Base-by-base conservation (phyloP, 1,140 invertebrate species). In the Ptiloglossa arizonensis region DNA sequence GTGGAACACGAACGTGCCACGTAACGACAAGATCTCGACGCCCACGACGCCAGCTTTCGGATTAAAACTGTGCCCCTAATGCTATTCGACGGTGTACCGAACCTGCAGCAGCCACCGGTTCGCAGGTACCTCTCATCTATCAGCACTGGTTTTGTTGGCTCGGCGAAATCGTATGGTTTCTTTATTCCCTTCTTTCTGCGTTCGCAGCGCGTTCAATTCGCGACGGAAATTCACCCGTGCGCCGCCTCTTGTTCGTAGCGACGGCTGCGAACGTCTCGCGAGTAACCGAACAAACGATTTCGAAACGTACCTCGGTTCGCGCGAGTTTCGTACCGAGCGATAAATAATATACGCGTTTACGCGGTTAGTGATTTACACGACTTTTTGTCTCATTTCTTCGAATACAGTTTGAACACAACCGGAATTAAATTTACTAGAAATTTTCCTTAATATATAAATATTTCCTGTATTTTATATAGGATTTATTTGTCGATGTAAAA, bases 21-120 rank as follows among this genome's bases (percentile, higher is more conserved):
- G 69, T 62, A 72, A 72, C 69, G 69, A 63, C 57, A 50, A 32
- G 44, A 72, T 72, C 15, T 38, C 57, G 29, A 72, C 70, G 70
- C 44, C 70, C 59, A 72, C 69, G 57, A 41, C 59, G 35, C n/a
- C 54, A 3, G 52, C 27, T 46, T 11, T 46, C 24, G 44, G 59
- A 63, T 72, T 50, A n/a, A 72, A 38, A 52, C 22, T 72, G 70
- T 63, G 27, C 54, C 69, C 50, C 32, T 41, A 62, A 62, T 24
- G 35, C n/a, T 19, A 22, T 17, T 59, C 27, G 29, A 48, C 48
- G 22, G 22, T 62, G 57, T 1, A 27, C 17, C 35, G 59, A 41
- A 41, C 59, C 59, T 24, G 54, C 32, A 2, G 6, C 32, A 54
- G 22, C 32, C 27, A 50, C 27, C 17, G 48, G n/a, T 27, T 54